A percentile compares a stretch with the other conserved stretches of the same genome.
These are phyloP conservation scores for Tetheella fluctuosa DNA, from an alignment of 2,888 invertebrate species.

Conservation along the genomic window DNA sequence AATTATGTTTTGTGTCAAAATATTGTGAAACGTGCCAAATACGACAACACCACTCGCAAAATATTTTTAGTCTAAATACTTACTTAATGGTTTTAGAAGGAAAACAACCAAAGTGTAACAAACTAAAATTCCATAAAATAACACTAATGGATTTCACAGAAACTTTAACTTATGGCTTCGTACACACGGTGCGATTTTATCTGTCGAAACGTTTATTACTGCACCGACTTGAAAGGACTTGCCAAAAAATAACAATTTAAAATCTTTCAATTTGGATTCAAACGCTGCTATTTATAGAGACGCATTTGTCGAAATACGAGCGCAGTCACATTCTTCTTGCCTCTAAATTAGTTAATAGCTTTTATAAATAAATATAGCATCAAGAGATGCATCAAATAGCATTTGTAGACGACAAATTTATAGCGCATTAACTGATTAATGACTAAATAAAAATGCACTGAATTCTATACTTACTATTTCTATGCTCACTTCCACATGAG, in stretches of 20 bases:
- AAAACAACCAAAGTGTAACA: not conserved
- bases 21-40: not conserved
- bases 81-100: not conserved
- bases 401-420: not conserved
- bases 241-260: not conserved
- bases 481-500: no score
- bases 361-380: slow-evolving; percentile 8
- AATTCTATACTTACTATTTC: no score
- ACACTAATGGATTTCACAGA: slow-evolving; percentile 3
- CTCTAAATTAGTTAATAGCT: slow-evolving; percentile 6
- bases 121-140: not conserved
- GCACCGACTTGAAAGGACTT: not conserved
- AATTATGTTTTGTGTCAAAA: not conserved
- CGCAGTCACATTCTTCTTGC: slow-evolving; percentile 8
- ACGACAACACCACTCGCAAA: not conserved
- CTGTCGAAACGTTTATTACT: not conserved
- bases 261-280: not conserved
- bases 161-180: not conserved
- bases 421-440: not conserved
- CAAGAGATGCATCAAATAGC: not conserved
- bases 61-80: not conserved
- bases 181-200: not conserved
- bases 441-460: not conserved
- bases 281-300: not conserved
- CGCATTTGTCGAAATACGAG: not conserved